A percentile compares a stretch with the other conserved stretches of the same genome.
phyloP scores from a whole-genome alignment of 2,888 invertebrate genomes.

The Pyrochroa serraticornis region DNA sequence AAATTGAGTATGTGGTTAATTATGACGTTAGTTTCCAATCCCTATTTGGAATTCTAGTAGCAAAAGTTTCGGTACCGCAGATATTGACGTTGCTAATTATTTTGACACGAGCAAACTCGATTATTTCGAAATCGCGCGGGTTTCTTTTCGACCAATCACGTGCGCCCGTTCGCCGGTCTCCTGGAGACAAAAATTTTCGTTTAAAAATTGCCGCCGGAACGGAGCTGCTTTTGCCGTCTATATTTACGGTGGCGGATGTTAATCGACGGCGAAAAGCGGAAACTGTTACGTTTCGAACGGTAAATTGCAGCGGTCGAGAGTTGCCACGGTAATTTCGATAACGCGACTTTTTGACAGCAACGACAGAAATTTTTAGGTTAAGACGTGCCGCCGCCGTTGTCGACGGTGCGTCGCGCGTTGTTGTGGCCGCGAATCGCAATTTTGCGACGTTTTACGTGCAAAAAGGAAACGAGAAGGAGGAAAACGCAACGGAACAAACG shows the following conservation, averaged over 20 bases:
- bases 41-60: too few species aligned
- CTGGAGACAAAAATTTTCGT: too few species aligned
- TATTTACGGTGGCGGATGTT: too few species aligned
- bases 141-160: too few species aligned
- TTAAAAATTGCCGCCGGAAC: conserved; percentile 19
- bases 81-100: too few species aligned
- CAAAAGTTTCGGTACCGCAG: too few species aligned
- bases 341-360: neutral
- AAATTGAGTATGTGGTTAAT: too few species aligned
- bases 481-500: conserved; percentile 27
- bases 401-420: neutral
- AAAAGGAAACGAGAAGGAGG: neutral
- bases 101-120: too few species aligned
- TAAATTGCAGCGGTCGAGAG: neutral
- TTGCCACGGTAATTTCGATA: neutral
- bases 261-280: neutral
- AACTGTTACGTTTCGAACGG: neutral
- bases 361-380: conserved; percentile 16
- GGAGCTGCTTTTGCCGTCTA: neutral
- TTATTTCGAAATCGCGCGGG: too few species aligned
- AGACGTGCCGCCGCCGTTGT: neutral
- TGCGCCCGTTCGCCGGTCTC: too few species aligned
- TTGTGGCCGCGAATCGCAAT: neutral
- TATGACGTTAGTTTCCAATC: too few species aligned
- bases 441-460: neutral